These are phyloP conservation scores for Nyctibius bracteatus DNA, from an alignment of 2,113 vertebrate species.

Conservation along the genomic window DNA sequence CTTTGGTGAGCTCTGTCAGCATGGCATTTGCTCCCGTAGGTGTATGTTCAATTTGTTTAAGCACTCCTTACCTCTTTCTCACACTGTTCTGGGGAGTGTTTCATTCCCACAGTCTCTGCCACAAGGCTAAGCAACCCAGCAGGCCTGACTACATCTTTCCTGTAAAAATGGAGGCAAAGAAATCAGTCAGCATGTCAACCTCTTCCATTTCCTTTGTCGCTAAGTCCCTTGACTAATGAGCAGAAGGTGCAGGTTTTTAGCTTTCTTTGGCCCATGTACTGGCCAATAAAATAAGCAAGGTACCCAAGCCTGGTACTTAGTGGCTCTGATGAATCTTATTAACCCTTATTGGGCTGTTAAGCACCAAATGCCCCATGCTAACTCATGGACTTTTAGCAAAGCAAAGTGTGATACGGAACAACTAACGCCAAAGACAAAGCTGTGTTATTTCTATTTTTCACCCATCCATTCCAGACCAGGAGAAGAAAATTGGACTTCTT, in stretches of 20 bases:
- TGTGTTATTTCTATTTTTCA: neutral
- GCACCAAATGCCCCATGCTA: neutral
- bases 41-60: neutral
- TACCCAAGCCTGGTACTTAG: neutral
- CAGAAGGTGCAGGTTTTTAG: neutral
- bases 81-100: neutral
- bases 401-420: neutral
- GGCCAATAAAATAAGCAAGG: neutral
- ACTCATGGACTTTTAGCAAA: neutral
- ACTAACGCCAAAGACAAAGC: neutral
- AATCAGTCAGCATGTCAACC: neutral
- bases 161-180: neutral
- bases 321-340: neutral
- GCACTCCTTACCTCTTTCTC: neutral
- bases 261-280: neutral
- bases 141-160: neutral
- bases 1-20: neutral
- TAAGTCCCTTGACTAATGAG: neutral
- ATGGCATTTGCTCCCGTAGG: neutral
- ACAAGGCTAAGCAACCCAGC: neutral
- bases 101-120: neutral
- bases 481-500: neutral
- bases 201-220: neutral
- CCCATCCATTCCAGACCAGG: neutral
- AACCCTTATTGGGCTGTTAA: neutral